phyloP scores from a whole-genome alignment of 2,888 invertebrate species.

The Hypercompe scribonia region DNA sequence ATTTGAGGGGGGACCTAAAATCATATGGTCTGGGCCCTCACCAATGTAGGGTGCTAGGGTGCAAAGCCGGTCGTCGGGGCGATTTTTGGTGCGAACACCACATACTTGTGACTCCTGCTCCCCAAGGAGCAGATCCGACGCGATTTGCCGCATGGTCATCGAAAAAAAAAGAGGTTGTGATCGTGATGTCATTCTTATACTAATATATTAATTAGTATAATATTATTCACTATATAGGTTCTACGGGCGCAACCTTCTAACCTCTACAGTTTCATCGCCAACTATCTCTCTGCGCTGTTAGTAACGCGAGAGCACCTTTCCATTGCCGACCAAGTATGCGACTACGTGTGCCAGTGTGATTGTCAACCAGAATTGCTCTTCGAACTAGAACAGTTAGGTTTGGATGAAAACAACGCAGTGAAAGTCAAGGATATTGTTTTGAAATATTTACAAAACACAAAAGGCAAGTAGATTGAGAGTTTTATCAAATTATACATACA shows the following conservation, averaged over 20 bases:
- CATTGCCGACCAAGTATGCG: conserved; percentile 65
- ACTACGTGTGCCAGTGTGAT: conserved; percentile 52
- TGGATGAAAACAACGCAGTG: conserved; percentile 55
- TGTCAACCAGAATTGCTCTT: conserved; percentile 61
- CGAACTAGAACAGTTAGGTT: conserved; percentile 61
- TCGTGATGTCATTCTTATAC: no score
- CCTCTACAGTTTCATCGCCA: conserved; percentile 89
- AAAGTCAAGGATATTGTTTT: conserved; percentile 58
- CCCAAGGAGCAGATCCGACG: no score
- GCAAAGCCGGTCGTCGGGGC: no score
- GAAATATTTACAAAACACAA: conserved; percentile 55
- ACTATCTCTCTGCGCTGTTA: conserved; percentile 89
- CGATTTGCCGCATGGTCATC: no score
- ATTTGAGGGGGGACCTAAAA: no score
- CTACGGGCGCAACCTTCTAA: conserved; percentile 89
- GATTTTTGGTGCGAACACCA: no score
- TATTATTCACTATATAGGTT: conserved; percentile 77
- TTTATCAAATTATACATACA: no score
- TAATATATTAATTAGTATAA: not conserved
- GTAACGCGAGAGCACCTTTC: conserved; percentile 87
- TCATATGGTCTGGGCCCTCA: no score
- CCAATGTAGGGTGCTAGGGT: no score
- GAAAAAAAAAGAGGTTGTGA: no score
- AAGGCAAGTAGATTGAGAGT: conserved; percentile 54
- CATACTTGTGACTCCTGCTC: no score